Percentiles rank a stretch among this genome's conserved stretches.
These are phyloP conservation scores for Enteromius viviparus DNA, from an alignment of 2,797 vertebrate species.

Conservation along the genomic window DNA sequence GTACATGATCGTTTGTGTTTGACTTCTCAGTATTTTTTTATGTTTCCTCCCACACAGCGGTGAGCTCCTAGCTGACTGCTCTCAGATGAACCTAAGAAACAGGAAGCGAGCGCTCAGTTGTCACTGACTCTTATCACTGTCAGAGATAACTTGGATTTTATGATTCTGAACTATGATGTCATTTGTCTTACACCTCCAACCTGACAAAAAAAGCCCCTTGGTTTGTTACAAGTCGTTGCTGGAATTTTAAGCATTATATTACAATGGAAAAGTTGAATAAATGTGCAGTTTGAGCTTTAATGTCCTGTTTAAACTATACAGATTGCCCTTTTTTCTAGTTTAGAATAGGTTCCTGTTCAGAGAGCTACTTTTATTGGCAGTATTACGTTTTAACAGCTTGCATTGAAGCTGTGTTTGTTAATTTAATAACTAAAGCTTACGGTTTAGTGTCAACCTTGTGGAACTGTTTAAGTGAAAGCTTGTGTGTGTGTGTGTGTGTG, in stretches of 20 bases:
- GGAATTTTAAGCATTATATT: neutral
- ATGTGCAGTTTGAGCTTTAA: neutral
- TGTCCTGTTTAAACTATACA: neutral
- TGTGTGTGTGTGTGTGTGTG: slow-evolving; percentile 51
- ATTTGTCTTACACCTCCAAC: neutral
- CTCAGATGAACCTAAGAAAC: neutral
- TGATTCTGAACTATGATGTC: neutral
- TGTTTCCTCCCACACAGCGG: slow-evolving; percentile 52
- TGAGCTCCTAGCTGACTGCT: slow-evolving; percentile 17
- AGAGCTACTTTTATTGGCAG: neutral
- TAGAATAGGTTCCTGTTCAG: neutral
- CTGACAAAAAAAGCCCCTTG: neutral
- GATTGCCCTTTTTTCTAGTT: neutral
- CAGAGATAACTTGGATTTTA: neutral
- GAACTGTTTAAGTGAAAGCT: slow-evolving; percentile 53
- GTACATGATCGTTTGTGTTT: neutral
- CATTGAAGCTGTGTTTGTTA: slow-evolving; percentile 9
- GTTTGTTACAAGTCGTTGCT: neutral
- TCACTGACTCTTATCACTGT: neutral
- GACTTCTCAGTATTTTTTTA: neutral
- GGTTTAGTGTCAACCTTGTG: slow-evolving; percentile 47
- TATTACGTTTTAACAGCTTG: neutral
- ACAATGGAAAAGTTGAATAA: neutral
- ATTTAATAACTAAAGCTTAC: slow-evolving; percentile 21
- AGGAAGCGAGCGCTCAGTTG: neutral